Conservation (phyloP, 2,888 invertebrate species). For the Nesidiocoris tenuis region DNA sequence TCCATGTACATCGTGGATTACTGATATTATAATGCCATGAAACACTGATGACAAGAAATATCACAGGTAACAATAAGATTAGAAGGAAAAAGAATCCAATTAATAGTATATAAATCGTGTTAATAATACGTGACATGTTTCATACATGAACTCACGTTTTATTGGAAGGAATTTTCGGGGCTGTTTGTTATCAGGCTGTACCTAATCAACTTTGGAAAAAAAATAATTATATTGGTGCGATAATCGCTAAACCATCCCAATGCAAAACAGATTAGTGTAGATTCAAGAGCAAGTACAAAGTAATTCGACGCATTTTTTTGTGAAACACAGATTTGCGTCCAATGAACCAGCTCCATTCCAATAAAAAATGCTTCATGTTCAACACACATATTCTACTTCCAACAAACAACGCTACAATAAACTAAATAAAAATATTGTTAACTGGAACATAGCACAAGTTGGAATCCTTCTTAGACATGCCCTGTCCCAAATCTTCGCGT, state of each 20-base stretch:
- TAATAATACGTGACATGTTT: too few species aligned
- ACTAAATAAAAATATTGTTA: not conserved
- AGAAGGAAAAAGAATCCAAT: slow-evolving; percentile 9
- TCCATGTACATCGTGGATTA: not conserved
- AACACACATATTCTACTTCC: not conserved
- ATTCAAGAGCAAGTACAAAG: too few species aligned
- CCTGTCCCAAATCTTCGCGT: too few species aligned
- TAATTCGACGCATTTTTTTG: too few species aligned
- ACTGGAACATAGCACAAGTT: not conserved
- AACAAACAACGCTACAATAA: not conserved
- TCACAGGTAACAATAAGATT: slow-evolving; percentile 32
- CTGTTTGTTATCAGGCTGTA: too few species aligned
- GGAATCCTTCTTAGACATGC: not conserved
- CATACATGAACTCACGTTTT: too few species aligned
- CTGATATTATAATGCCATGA: slow-evolving; percentile 1
- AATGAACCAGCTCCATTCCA: not conserved
- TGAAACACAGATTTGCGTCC: too few species aligned
- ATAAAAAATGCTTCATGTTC: not conserved
- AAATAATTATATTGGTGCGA: too few species aligned
- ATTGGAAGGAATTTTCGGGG: too few species aligned
- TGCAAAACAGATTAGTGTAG: too few species aligned
- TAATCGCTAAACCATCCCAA: too few species aligned
- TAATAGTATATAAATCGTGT: slow-evolving; percentile 19
- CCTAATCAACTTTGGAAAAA: too few species aligned
- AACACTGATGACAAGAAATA: slow-evolving; percentile 39